Evolutionary conservation across 2,888 invertebrate species (phyloP).

Genomic region (Nomada ruficornis): DNA sequence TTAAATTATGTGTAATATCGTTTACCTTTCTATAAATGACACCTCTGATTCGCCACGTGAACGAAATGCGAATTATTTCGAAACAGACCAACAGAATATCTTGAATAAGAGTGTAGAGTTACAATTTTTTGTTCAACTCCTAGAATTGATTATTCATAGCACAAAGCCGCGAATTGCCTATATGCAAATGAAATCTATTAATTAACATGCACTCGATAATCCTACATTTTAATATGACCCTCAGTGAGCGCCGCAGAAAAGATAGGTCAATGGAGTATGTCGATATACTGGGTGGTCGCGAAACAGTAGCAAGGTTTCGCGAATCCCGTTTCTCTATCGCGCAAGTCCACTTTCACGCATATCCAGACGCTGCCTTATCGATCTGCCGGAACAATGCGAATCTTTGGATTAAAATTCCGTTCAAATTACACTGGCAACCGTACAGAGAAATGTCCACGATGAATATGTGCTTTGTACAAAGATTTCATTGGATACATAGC

Average conservation of each 20-base stretch:
- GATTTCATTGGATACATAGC: too few species aligned
- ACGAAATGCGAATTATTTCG: background rate
- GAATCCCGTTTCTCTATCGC: background rate
- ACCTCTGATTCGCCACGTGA: too few species aligned
- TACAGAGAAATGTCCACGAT: too few species aligned
- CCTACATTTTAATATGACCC: background rate
- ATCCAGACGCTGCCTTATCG: background rate
- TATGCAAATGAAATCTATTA: background rate
- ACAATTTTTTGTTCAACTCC: background rate
- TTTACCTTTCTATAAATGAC: too few species aligned
- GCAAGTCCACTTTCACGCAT: conserved; percentile 7
- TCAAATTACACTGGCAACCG: too few species aligned
- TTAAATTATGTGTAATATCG: too few species aligned
- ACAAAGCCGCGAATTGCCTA: background rate
- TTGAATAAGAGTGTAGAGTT: background rate
- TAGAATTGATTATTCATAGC: background rate
- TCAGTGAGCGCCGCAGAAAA: background rate
- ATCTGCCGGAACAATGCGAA: background rate
- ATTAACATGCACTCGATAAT: background rate
- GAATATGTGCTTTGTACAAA: too few species aligned
- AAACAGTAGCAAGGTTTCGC: conserved; percentile 1
- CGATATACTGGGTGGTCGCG: background rate
- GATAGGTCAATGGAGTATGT: conserved; percentile 6
- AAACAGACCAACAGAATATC: background rate
- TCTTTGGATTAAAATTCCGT: background rate